Base-by-base conservation (phyloP, 2,797 vertebrate species). In the Catharus ustulatus region DNA sequence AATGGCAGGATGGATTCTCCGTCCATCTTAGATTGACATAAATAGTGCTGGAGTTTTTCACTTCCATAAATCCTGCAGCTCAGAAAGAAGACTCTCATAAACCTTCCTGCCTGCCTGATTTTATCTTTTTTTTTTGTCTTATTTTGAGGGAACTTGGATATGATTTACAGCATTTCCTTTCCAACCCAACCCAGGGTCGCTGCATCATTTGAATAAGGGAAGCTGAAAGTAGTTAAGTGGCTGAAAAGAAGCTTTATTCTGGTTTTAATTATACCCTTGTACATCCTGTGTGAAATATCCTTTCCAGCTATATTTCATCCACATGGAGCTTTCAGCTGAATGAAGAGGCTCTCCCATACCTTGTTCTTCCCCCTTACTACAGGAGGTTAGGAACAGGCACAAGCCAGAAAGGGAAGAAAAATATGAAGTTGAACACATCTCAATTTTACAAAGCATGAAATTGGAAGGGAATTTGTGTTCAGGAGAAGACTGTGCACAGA, bases 11-110 rank as follows among this genome's bases (percentile, higher is more conserved):
- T 62, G 88, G 77, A 90, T 93, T 75, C 91, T 91, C 79, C 85
- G 7, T 93, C 95, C 94, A 96, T 94, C 82, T 96, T 94, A 91
- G 83, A 85, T 29, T 68, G 86, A 82, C 79, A 93, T 11, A 74
- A 85, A 78, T 4, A 82, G 79, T 58, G 67, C 48, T 0, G 0
- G 80, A 91, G 64, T 69, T 82, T 55, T 76, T 30, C 84, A 93
- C 85, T 80, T 61, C 55, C 79, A 15, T 22, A 69, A 91, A 91
- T 81, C 11, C 9, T 36, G 61, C 48, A 91, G 87, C 82, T 76
- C 7, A 6, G 32, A 59, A 71, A 63, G 67, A 57, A 61, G 3
- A 36, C 16, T 55, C 57, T 27, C 32, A 88, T 78, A 95, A 79
- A 20, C 13, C 11, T 10, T 69, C 51, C 66, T 74, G 66, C 38